Evolutionary conservation across 2,113 vertebrate species (phyloP), one percentile per base, ranked within the genome.

Genomic region (Muscicapa adusta): DNA sequence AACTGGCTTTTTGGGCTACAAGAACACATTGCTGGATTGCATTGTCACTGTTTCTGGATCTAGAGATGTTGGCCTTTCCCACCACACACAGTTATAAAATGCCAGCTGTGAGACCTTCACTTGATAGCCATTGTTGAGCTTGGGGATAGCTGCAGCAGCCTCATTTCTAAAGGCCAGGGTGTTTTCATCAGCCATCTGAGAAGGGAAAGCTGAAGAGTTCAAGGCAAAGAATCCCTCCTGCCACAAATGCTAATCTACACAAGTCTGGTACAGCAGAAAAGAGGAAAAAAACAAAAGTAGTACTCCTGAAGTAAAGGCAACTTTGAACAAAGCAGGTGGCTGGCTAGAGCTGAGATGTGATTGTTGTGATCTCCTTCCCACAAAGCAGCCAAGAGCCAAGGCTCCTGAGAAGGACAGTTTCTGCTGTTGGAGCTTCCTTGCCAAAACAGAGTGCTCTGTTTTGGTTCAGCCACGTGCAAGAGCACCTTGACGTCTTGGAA

Each of bases 41-140:
- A 71, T n/a, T 78, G 77, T 89, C 80, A 81, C 26, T 61, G 2
- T 23, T 87, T 68, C 56, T 91, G 45, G 34, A 80, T 81, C 58
- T 88, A 74, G 84, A 96, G 76, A 96, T 86, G 90, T 63, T 96
- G 85, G 85, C 84, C 62, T 79, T 91, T 86, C 78, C 88, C 89
- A 85, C 75, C 63, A 93, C 38, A 68, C 20, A 20, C 62, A 77
- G 53, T 43, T 88, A 63, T 38, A 57, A 96, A 94, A 94, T 84
- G 75, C 38, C 93, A 93, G 88, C 85, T 88, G 58, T 33, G 54
- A 94, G 78, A 88, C 34, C 60, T 85, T 87, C 77, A 53, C 45
- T 94, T 76, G 70, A 68, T 82, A 91, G 83, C 56, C 78, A 33
- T 28, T 76, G 18, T 67, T 75, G 74, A 53, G 36, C 63, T 73